Percentiles rank a stretch among this genome's conserved stretches.
Conservation (phyloP, 2,797 vertebrate genomes). For the Gila robusta region DNA sequence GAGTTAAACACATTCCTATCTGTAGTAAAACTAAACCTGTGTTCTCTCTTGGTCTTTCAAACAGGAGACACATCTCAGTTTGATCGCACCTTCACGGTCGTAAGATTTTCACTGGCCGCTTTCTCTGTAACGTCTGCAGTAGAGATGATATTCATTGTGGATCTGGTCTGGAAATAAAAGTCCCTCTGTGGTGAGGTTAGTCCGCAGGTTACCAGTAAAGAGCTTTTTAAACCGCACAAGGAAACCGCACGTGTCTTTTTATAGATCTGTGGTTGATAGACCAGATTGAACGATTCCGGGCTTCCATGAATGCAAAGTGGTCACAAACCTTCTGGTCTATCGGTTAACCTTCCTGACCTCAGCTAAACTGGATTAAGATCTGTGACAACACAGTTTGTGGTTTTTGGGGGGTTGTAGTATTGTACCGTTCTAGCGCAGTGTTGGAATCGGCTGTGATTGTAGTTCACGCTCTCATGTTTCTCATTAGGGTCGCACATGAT, state of each 20-base stretch:
- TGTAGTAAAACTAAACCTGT: background rate
- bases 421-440: background rate
- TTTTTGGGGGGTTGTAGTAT: conserved; percentile 33
- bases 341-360: conserved; percentile 12
- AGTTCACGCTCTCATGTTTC: conserved; percentile 67
- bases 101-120: conserved; percentile 1
- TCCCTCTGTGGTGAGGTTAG: conserved; percentile 32
- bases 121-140: background rate
- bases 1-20: background rate
- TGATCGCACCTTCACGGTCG: background rate
- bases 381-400: conserved; percentile 23
- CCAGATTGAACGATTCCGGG: conserved; percentile 4
- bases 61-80: conserved; percentile 13
- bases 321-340: conserved; percentile 26
- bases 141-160: background rate
- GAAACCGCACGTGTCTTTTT: conserved; percentile 33
- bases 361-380: conserved; percentile 21
- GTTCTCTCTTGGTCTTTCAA: background rate
- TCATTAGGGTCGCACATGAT: conserved; percentile 79
- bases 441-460: conserved; percentile 30
- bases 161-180: conserved; percentile 33
- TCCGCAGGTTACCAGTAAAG: conserved; percentile 39
- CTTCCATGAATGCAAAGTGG: background rate
- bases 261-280: conserved; percentile 38
- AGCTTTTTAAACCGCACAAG: conserved; percentile 21